A percentile compares a stretch with the other conserved stretches of the same genome.
Evolutionary conservation across 1,140 invertebrate species (phyloP).

Genomic region (Drosophila novamexicana): DNA sequence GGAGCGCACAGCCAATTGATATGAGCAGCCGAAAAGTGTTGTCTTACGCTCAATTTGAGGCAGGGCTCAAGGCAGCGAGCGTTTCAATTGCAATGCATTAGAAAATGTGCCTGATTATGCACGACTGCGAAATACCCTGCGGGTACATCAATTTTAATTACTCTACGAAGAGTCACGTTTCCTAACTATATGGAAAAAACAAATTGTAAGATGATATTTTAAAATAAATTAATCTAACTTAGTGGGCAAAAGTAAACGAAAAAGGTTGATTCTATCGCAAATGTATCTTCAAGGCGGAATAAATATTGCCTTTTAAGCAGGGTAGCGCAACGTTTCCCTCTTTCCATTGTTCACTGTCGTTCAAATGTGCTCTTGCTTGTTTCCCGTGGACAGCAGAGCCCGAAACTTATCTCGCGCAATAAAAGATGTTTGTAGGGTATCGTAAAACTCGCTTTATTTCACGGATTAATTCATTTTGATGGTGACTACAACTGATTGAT

Average conservation of each 20-base stretch:
- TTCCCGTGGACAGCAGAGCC: too few species aligned
- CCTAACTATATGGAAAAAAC: too few species aligned
- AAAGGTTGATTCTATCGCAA: not conserved
- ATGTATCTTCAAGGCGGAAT: not conserved
- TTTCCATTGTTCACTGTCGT: not conserved
- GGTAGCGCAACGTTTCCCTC: too few species aligned
- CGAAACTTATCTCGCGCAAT: too few species aligned
- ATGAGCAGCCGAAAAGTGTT: conserved; percentile 38
- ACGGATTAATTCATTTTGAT: conserved; percentile 1
- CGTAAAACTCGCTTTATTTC: conserved; percentile 1
- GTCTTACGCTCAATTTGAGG: conserved; percentile 71
- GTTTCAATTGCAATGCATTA: conserved; percentile 61
- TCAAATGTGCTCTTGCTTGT: too few species aligned
- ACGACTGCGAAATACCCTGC: conserved; percentile 2
- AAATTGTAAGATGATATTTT: too few species aligned
- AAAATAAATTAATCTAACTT: too few species aligned
- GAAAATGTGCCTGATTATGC: not conserved
- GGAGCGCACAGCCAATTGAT: conserved; percentile 36
- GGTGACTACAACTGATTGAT: conserved; percentile 6
- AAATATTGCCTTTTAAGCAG: too few species aligned
- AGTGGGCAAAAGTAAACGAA: too few species aligned
- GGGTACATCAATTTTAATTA: too few species aligned
- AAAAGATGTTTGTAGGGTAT: not conserved
- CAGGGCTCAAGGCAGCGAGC: conserved; percentile 23
- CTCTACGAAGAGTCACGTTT: too few species aligned